Evolutionary conservation across 2,113 vertebrate genomes (phyloP).

Genomic region (Micromys minutus): DNA sequence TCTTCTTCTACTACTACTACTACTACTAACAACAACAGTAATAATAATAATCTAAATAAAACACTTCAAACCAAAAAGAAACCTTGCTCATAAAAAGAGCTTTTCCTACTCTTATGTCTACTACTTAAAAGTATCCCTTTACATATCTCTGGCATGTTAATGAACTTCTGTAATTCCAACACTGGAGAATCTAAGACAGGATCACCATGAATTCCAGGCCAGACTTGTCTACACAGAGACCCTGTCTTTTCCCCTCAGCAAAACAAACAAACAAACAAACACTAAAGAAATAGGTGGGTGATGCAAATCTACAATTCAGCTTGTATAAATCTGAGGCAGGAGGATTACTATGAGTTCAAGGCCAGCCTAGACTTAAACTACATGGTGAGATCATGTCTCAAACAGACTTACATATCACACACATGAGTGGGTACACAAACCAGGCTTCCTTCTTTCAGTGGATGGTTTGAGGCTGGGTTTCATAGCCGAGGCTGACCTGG

Average conservation of each 20-base stretch:
- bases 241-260: no score
- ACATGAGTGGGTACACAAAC: neutral
- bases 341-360: neutral
- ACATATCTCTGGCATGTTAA: neutral
- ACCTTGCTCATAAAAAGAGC: conserved; percentile 29
- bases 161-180: neutral
- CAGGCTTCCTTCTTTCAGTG: neutral
- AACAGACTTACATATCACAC: neutral
- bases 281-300: neutral
- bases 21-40: no score
- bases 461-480: neutral
- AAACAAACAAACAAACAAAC: no score
- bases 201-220: neutral
- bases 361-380: neutral
- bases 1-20: no score
- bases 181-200: neutral
- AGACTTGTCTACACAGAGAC: neutral
- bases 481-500: neutral
- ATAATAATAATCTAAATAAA: neutral
- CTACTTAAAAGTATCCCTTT: conserved; percentile 42
- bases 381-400: neutral
- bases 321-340: neutral
- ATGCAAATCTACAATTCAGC: neutral
- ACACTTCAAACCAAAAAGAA: neutral
- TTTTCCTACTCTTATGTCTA: conserved; percentile 27